Conservation (phyloP, 2,797 vertebrate species). For the Chelon labrosus region DNA sequence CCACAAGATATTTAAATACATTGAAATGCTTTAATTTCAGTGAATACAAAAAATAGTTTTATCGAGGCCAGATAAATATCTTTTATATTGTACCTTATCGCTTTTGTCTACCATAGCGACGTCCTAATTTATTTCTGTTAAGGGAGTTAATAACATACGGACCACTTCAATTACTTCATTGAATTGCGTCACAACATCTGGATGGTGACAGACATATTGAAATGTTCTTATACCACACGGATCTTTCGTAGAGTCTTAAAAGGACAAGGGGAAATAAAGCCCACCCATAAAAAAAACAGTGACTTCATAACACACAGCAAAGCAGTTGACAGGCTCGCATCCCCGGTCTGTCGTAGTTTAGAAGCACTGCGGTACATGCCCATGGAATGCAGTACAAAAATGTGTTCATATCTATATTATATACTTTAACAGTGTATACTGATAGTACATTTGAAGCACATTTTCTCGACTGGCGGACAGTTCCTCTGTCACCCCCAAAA, state of each 20-base stretch:
- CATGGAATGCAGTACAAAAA: slow-evolving; percentile 78
- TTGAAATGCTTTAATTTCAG: slow-evolving; percentile 83
- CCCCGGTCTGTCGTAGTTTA: slow-evolving; percentile 45
- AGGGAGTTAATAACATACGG: slow-evolving; percentile 35
- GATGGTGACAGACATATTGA: slow-evolving; percentile 65
- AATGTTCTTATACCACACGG: slow-evolving; percentile 65
- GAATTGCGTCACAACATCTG: slow-evolving; percentile 69
- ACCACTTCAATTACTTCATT: slow-evolving; percentile 70
- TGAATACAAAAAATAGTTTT: slow-evolving; percentile 84
- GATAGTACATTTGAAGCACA: slow-evolving; percentile 66
- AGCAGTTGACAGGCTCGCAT: slow-evolving; percentile 54
- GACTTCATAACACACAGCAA: slow-evolving; percentile 62
- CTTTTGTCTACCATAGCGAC: slow-evolving; percentile 62
- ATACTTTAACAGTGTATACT: slow-evolving; percentile 49
- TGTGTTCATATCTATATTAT: slow-evolving; percentile 59
- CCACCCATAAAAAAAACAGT: slow-evolving; percentile 50
- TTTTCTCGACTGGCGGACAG: slow-evolving; percentile 56
- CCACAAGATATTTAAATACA: slow-evolving; percentile 47
- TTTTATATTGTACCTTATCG: slow-evolving; percentile 65
- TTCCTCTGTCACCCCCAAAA: slow-evolving; percentile 49
- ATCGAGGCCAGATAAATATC: slow-evolving; percentile 82
- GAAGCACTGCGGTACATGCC: slow-evolving; percentile 76
- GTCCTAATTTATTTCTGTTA: slow-evolving; percentile 60
- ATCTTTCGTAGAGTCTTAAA: slow-evolving; percentile 61
- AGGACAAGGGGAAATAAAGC: slow-evolving; percentile 52